Evolutionary conservation across 2,888 invertebrate species (phyloP).

Genomic region (Rhingia rostrata): DNA sequence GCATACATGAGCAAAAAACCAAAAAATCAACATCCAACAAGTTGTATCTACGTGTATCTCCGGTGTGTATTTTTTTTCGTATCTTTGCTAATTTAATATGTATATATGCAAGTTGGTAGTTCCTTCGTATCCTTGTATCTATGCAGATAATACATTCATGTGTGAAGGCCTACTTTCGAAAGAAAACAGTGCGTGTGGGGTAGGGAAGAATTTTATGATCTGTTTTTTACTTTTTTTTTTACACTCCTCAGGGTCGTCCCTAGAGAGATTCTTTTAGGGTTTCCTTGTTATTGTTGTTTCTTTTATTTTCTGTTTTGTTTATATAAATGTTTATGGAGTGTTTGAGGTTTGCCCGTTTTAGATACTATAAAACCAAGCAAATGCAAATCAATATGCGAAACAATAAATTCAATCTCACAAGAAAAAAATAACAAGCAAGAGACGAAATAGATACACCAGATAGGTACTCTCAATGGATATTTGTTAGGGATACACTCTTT

Average conservation of each 20-base stretch:
- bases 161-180: slow-evolving; percentile 32
- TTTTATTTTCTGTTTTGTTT: slow-evolving; percentile 65
- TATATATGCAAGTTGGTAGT: slow-evolving; percentile 60
- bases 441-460: slow-evolving; percentile 9
- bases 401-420: slow-evolving; percentile 54
- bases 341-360: slow-evolving; percentile 35
- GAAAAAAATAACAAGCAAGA: slow-evolving; percentile 1
- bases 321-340: slow-evolving; percentile 59
- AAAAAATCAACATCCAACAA: slow-evolving; percentile 69
- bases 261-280: slow-evolving; percentile 22
- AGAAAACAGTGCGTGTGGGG: slow-evolving; percentile 37
- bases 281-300: slow-evolving; percentile 34
- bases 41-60: slow-evolving; percentile 45
- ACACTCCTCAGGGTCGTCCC: slow-evolving; percentile 57
- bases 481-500: background rate
- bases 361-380: slow-evolving; percentile 8
- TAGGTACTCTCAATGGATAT: slow-evolving; percentile 25
- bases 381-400: slow-evolving; percentile 67
- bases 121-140: slow-evolving; percentile 45
- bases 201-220: slow-evolving; percentile 41
- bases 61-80: slow-evolving; percentile 20
- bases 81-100: slow-evolving; percentile 59
- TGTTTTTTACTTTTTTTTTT: slow-evolving; percentile 31
- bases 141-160: slow-evolving; percentile 43
- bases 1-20: slow-evolving; percentile 21